phyloP scores from a whole-genome alignment of 2,888 invertebrate species.

The Drosophila austrosaltans region DNA sequence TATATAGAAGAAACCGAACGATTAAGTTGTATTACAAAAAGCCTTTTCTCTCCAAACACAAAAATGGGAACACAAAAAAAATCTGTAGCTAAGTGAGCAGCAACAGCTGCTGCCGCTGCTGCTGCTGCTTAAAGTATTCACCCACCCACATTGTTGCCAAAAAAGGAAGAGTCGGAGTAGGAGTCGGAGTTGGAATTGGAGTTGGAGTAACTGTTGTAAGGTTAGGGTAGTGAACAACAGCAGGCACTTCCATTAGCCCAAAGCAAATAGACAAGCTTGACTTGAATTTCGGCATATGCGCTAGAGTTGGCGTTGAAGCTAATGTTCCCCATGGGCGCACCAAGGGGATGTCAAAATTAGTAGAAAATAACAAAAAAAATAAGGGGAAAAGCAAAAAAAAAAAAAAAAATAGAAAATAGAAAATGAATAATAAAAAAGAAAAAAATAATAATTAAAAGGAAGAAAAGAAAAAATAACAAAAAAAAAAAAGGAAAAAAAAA shows the following conservation, averaged over 20 bases:
- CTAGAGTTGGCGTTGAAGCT: background rate
- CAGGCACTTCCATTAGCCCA: slow-evolving; percentile 67
- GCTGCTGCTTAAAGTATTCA: slow-evolving; percentile 16
- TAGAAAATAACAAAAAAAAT: too few relatives aligned
- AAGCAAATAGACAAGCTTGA: slow-evolving; percentile 75
- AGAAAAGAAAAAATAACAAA: too few relatives aligned
- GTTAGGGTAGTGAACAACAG: background rate
- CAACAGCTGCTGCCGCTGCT: slow-evolving; percentile 42
- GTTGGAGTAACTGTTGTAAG: slow-evolving; percentile 23
- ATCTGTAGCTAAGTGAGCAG: slow-evolving; percentile 12
- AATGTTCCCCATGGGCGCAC: too few relatives aligned
- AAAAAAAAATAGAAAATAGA: too few relatives aligned
- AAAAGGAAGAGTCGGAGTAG: background rate
- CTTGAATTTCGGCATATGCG: slow-evolving; percentile 62
- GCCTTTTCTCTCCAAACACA: background rate
- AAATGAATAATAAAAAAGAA: too few relatives aligned
- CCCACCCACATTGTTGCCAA: slow-evolving; percentile 6
- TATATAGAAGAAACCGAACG: slow-evolving; percentile 53
- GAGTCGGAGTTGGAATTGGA: slow-evolving; percentile 11
- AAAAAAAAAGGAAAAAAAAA: too few relatives aligned
- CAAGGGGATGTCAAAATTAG: too few relatives aligned
- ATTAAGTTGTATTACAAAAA: slow-evolving; percentile 59
- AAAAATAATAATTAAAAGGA: too few relatives aligned
- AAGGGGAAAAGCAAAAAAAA: too few relatives aligned
- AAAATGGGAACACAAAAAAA: background rate